Conservation (phyloP, 2,888 invertebrate species). For the Megamerina dolium region DNA sequence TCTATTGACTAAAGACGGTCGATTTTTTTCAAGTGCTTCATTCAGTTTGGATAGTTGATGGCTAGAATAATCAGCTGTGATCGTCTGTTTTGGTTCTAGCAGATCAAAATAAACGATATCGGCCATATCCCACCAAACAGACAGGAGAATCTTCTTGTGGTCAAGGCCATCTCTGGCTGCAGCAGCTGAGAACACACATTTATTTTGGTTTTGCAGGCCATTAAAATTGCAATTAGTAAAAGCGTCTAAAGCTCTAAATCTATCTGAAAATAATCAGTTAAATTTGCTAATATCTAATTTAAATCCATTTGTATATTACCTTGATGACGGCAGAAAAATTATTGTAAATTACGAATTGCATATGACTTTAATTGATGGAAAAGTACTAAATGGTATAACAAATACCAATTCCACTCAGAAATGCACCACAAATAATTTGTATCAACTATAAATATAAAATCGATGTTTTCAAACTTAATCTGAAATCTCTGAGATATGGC, state of each 20-base stretch:
- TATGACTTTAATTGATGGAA: constrained; percentile 14
- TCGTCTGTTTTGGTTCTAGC: too few relatives aligned
- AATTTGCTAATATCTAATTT: constrained; percentile 9
- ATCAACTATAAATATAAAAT: constrained; percentile 3
- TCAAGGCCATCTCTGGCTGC: too few relatives aligned
- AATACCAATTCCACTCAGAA: constrained; percentile 2
- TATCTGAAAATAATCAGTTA: constrained; percentile 12
- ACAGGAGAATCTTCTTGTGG: too few relatives aligned
- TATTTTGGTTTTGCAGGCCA: constrained; percentile 17
- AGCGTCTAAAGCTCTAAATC: constrained; percentile 11
- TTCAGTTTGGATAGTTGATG: too few relatives aligned
- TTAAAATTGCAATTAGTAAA: constrained; percentile 13
- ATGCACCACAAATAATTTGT: constrained; percentile 8
- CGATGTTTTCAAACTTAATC: too few relatives aligned
- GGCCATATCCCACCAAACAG: too few relatives aligned
- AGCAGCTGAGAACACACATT: too few relatives aligned
- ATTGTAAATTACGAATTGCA: constrained; percentile 7
- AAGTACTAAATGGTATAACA: constrained; percentile 5
- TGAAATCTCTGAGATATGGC: too few relatives aligned
- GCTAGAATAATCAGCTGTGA: too few relatives aligned
- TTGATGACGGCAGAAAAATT: constrained; percentile 6
- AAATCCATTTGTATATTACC: constrained; percentile 5
- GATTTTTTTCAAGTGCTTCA: too few relatives aligned
- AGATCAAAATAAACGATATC: too few relatives aligned
- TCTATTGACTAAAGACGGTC: too few relatives aligned